These are phyloP conservation scores for Eulemur coronatus DNA, from an alignment of 2,797 vertebrate species.

Conservation along the genomic window DNA sequence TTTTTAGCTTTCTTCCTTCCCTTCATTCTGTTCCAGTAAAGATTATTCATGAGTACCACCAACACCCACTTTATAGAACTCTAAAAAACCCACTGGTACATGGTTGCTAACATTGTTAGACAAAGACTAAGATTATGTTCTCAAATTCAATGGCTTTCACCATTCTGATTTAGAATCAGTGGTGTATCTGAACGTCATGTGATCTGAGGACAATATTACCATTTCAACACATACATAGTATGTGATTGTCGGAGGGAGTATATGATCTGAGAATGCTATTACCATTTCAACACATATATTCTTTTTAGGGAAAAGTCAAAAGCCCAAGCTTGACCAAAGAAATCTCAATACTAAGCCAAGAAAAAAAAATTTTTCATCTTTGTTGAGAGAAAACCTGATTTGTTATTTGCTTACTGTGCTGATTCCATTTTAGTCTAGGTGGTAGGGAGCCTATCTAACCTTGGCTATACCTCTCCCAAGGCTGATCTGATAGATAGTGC, in stretches of 20 bases:
- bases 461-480: not conserved
- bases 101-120: not conserved
- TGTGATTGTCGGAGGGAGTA: constrained; percentile 10
- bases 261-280: not conserved
- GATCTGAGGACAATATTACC: not conserved
- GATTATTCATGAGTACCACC: constrained; percentile 38
- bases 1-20: constrained; percentile 44
- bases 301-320: constrained; percentile 14
- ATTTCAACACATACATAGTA: constrained; percentile 26
- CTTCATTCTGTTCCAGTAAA: constrained; percentile 56
- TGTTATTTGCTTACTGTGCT: not conserved
- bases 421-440: not conserved
- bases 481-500: not conserved
- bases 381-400: not conserved
- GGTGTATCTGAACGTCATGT: constrained; percentile 9
- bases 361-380: not conserved
- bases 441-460: not conserved
- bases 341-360: not conserved
- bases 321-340: not conserved
- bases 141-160: constrained; percentile 44
- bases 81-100: constrained; percentile 7
- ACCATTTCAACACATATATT: constrained; percentile 11
- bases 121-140: constrained; percentile 31
- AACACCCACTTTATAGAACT: constrained; percentile 41
- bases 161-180: constrained; percentile 42